Percentiles rank a stretch among this genome's conserved stretches.
Evolutionary conservation across 2,797 vertebrate genomes (phyloP).

Genomic region (Tragelaphus eurycerus): DNA sequence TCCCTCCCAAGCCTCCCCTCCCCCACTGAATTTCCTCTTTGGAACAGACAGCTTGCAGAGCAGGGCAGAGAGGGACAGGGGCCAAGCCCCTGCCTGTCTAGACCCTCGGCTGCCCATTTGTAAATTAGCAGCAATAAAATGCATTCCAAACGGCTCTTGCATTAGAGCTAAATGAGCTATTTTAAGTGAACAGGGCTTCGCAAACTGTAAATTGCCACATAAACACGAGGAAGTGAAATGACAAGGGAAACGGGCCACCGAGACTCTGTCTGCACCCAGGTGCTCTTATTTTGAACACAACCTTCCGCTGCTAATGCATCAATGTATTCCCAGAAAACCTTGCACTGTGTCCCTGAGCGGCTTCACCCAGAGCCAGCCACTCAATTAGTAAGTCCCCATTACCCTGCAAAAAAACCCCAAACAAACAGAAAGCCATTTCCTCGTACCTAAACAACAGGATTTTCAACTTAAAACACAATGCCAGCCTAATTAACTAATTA

Average conservation of each 20-base stretch:
- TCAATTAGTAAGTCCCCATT: conserved; percentile 70
- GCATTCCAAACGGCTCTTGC: not conserved
- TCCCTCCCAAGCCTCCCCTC: rapidly evolving
- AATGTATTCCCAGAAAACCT: conserved; percentile 33
- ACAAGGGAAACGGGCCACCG: not conserved
- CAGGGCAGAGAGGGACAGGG: not conserved
- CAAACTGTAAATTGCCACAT: not conserved
- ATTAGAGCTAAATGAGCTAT: not conserved
- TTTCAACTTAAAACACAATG: conserved; percentile 76
- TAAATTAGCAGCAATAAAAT: not conserved
- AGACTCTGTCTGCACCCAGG: not conserved
- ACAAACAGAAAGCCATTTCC: conserved; percentile 58
- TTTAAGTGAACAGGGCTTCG: not conserved
- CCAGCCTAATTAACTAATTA: conserved; percentile 80
- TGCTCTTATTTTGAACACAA: conserved; percentile 38
- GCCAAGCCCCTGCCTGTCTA: not conserved
- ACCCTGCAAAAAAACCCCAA: conserved; percentile 58
- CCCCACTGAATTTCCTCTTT: rapidly evolving
- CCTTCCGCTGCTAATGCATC: conserved; percentile 55
- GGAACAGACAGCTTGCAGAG: rapidly evolving
- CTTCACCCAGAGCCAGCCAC: conserved; percentile 55
- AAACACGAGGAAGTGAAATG: not conserved
- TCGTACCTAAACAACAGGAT: conserved; percentile 75
- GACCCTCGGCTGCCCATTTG: not conserved
- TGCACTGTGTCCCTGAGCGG: not conserved